Base-by-base conservation (phyloP, 2,888 invertebrate species). In the Lomographa bimaculata region DNA sequence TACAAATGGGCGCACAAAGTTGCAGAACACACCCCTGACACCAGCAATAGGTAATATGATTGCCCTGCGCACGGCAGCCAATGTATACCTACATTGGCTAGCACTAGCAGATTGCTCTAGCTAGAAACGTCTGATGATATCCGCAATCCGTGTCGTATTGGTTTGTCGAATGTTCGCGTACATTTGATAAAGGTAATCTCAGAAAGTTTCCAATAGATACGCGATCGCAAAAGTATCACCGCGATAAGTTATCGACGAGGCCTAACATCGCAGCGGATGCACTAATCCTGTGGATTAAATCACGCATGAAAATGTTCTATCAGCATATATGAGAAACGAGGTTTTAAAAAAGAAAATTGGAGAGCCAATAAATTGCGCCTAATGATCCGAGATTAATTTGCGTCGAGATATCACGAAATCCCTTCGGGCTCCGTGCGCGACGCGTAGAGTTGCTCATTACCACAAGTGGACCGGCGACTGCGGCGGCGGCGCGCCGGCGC, bases 371-470 rank as follows among this genome's bases (percentile, higher is more conserved):
- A 42, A 42, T 36, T 23, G 36, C 10, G 18, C 24, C 47, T 57
- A 38, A 57, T 49, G 50, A 52, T 39, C 51, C 42, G 51, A 49
- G 33, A 29, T 39, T 46, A 27, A 42, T 46, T 38, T 46, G 40
- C 33, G 28, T 53, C 45, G 36, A 54, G 49, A 50, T 32, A 50
- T 47, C 44, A 46, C 33, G 35, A 32, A 48, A 41, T 42, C 45
- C 33, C 35, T 44, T 21, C 29, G 41, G 43, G 51, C 32, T 28
- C 27, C 18, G 40, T 19, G 33, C 23, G 11, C 11, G 5, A 14
- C 18, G 60, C 54, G 55, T 61, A 57, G 62, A 57, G 61, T 62
- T 61, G 55, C 69, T 65, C 61, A 57, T 68, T 68, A 67, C 56
- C 49, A 41, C 46, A 47, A 46, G 35, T 36, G 48, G 44, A 37